Conservation (phyloP, 2,797 vertebrate species). For the Rhinophrynus dorsalis region DNA sequence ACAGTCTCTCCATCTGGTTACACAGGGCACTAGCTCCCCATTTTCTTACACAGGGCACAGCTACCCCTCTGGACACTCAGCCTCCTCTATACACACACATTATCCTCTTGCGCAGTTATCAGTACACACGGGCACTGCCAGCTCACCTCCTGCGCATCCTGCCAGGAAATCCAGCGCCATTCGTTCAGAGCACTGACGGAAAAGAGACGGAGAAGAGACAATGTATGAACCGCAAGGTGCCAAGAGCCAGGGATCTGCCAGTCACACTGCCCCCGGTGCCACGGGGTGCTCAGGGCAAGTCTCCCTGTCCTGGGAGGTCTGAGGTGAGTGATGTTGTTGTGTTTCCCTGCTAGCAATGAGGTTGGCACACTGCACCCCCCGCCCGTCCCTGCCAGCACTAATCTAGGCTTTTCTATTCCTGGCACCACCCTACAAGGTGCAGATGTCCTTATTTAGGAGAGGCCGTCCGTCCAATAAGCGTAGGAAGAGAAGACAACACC, state of each 20-base stretch:
- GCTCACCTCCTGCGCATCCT: conserved; percentile 89
- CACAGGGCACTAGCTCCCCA: too few species aligned
- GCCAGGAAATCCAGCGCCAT: conserved; percentile 92
- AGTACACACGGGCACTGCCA: too few species aligned
- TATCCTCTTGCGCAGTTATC: too few species aligned
- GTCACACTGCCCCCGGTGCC: neutral
- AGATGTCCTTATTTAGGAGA: conserved; percentile 36
- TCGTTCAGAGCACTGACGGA: conserved; percentile 13
- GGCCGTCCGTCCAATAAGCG: conserved; percentile 53
- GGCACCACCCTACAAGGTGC: neutral
- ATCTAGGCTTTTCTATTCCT: conserved; percentile 18
- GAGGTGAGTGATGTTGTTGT: neutral
- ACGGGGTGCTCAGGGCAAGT: neutral
- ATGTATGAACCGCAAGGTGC: neutral
- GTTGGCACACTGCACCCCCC: neutral
- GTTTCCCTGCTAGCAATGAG: neutral
- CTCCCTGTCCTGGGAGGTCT: neutral
- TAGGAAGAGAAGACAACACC: conserved; percentile 60
- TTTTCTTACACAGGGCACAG: too few species aligned
- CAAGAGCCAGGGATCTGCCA: neutral
- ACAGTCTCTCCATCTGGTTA: too few species aligned
- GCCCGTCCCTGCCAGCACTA: neutral
- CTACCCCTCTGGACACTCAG: too few species aligned
- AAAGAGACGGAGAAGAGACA: neutral
- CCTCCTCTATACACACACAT: too few species aligned